Conservation (phyloP, 2,797 vertebrate species). For the Sebastes alutus region DNA sequence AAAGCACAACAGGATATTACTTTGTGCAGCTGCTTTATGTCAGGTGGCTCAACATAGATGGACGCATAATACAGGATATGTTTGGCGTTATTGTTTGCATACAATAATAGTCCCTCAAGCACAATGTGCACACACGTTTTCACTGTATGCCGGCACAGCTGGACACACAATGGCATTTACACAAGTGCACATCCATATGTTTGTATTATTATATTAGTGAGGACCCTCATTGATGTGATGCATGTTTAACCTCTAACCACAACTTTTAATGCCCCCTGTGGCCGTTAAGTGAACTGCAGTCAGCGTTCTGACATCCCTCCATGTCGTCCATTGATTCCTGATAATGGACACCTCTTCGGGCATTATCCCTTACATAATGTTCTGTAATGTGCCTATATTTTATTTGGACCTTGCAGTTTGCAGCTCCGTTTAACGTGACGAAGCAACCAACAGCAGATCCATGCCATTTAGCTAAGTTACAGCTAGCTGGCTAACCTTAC, state of each 20-base stretch:
- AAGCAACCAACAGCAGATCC: too few species aligned
- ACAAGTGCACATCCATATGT: background rate
- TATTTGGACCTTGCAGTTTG: too few species aligned
- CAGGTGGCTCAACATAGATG: background rate
- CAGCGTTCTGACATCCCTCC: too few species aligned
- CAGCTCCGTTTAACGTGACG: too few species aligned
- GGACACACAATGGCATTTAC: background rate
- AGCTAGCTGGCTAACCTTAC: too few species aligned
- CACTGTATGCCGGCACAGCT: background rate
- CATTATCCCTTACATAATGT: too few species aligned
- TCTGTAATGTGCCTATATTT: too few species aligned
- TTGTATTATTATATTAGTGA: background rate
- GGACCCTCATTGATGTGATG: background rate
- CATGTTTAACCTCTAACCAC: background rate
- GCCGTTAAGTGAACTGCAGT: too few species aligned
- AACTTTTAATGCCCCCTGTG: background rate
- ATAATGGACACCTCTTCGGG: too few species aligned
- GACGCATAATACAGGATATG: constrained; percentile 14
- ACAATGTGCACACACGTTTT: background rate
- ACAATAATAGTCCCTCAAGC: constrained; percentile 1
- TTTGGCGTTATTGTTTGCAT: constrained; percentile 28
- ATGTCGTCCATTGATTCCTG: too few species aligned
- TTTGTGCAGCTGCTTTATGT: constrained; percentile 14
- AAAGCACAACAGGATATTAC: constrained; percentile 9
- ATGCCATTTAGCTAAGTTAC: too few species aligned